phyloP scores from a whole-genome alignment of 2,113 vertebrate genomes.

The Bucco capensis region DNA sequence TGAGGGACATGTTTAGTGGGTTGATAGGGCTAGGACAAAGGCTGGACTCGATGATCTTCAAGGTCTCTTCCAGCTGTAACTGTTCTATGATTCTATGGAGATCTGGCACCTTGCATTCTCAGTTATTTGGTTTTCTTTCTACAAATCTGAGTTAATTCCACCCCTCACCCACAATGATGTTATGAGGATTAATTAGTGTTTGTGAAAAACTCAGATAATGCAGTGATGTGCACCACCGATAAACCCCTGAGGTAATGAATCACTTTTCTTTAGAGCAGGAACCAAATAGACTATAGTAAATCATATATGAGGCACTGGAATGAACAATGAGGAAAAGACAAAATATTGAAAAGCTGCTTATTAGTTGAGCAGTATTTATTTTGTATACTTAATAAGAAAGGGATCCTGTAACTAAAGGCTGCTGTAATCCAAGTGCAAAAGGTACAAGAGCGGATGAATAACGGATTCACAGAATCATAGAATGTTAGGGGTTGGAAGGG shows the following conservation, averaged over 20 bases:
- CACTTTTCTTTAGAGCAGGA: neutral
- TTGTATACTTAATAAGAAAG: neutral
- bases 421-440: neutral
- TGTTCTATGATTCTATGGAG: too few relatives aligned
- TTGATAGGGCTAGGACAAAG: too few relatives aligned
- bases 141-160: neutral
- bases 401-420: neutral
- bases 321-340: neutral
- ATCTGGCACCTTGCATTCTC: neutral
- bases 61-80: too few relatives aligned
- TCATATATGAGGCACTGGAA: neutral
- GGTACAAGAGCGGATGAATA: neutral
- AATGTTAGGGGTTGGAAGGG: too few relatives aligned
- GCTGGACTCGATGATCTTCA: too few relatives aligned
- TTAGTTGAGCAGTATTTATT: neutral
- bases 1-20: too few relatives aligned
- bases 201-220: slow-evolving; percentile 18
- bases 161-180: neutral
- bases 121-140: neutral
- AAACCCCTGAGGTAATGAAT: slow-evolving; percentile 24
- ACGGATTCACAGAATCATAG: too few relatives aligned
- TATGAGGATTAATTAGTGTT: slow-evolving; percentile 39
- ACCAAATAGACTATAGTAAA: neutral
- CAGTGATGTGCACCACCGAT: neutral
- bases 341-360: neutral